Percentiles rank a stretch among this genome's conserved stretches.
phyloP scores from a whole-genome alignment of 1,140 invertebrate genomes.

The Camponotus vicinus region DNA sequence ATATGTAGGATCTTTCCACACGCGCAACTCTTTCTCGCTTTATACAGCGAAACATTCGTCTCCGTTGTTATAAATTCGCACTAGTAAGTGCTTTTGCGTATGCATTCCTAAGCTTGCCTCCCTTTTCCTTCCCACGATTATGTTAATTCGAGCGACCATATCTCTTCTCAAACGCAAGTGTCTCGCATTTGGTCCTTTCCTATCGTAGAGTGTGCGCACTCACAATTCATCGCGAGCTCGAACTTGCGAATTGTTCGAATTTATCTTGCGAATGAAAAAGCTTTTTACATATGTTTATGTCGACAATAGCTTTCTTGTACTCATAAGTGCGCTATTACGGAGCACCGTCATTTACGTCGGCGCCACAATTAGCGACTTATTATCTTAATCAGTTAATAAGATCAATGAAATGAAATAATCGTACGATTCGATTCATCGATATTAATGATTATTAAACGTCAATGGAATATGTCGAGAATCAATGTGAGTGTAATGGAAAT shows the following conservation, averaged over 20 bases:
- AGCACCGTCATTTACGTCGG: constrained; percentile 5
- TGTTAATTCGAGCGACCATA: constrained; percentile 44
- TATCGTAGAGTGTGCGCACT: constrained; percentile 42
- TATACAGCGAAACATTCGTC: constrained; percentile 8
- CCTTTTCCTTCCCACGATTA: neutral
- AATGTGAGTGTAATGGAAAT: constrained; percentile 4
- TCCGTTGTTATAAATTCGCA: constrained; percentile 16
- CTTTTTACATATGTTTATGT: constrained; percentile 14
- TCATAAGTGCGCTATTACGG: neutral
- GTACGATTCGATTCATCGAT: constrained; percentile 4
- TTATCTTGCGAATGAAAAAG: neutral
- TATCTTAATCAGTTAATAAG: constrained; percentile 33
- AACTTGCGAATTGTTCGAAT: constrained; percentile 15
- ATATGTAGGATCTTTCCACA: constrained; percentile 11
- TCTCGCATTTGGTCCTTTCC: neutral
- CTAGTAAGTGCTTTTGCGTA: neutral
- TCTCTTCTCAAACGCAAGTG: neutral
- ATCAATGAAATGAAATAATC: constrained; percentile 15
- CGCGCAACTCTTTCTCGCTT: constrained; percentile 1
- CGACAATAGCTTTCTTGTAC: constrained; percentile 27
- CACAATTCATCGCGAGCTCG: neutral
- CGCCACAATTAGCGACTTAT: constrained; percentile 26
- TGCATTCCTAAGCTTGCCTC: constrained; percentile 10
- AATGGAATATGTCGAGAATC: constrained; percentile 19
- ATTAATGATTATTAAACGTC: constrained; percentile 11